phyloP scores from a whole-genome alignment of 2,113 vertebrate genomes.

The Podarcis muralis region DNA sequence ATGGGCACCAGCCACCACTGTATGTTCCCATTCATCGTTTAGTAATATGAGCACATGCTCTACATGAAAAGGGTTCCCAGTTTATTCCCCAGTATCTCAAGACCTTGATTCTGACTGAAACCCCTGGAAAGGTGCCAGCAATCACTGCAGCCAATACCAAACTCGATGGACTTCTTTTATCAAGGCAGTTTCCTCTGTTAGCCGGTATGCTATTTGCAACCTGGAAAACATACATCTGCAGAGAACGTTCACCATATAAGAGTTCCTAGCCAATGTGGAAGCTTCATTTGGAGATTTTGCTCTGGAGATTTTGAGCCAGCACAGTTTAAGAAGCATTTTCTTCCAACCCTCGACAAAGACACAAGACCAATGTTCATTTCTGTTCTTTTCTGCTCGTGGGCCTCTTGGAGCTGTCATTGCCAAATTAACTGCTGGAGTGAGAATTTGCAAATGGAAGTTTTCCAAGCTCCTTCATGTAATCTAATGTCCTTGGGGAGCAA shows the following conservation, averaged over 20 bases:
- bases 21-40: no score
- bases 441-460: conserved; percentile 17
- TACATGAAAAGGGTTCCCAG: no score
- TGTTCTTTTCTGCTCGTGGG: conserved; percentile 2
- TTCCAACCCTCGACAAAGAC: not conserved
- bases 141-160: not conserved
- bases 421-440: conserved; percentile 43
- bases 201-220: no score
- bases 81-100: no score
- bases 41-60: no score
- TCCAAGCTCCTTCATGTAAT: conserved; percentile 34
- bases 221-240: not conserved
- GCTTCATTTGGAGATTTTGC: not conserved
- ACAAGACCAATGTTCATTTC: not conserved
- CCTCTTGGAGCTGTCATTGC: not conserved
- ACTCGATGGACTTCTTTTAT: not conserved
- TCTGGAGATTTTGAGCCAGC: not conserved
- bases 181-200: not conserved
- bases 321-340: conserved; percentile 9
- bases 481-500: not conserved
- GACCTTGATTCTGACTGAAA: not conserved
- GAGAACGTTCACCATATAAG: not conserved
- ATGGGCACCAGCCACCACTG: no score
- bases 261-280: not conserved
- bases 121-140: not conserved